Percentiles rank a stretch among this genome's conserved stretches.
These are phyloP conservation scores for Synergus itoensis DNA, from an alignment of 2,888 invertebrate genomes.

Conservation along the genomic window DNA sequence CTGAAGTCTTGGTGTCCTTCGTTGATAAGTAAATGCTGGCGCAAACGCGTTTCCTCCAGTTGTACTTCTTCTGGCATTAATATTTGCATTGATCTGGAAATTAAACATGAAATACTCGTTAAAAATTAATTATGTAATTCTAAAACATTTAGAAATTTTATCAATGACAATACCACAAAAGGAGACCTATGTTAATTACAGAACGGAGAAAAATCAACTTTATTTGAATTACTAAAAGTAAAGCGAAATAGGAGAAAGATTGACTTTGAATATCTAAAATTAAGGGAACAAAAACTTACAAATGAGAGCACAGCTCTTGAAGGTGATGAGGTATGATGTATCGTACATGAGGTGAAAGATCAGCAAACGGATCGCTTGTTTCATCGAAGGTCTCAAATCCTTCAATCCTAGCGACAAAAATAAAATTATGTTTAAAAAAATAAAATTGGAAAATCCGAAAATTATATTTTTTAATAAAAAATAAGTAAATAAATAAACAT, in stretches of 20 bases:
- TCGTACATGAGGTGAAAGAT: constrained; percentile 65
- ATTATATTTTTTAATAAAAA: constrained; percentile 27
- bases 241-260: too few relatives aligned
- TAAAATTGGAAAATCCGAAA: not conserved
- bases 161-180: too few relatives aligned
- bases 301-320: constrained; percentile 61
- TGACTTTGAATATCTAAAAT: not conserved
- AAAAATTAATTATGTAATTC: not conserved
- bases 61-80: constrained; percentile 46
- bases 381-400: constrained; percentile 58
- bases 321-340: constrained; percentile 68
- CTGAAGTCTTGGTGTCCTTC: not conserved
- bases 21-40: constrained; percentile 41
- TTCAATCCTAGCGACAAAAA: constrained; percentile 61
- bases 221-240: too few relatives aligned
- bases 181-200: too few relatives aligned
- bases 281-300: constrained; percentile 61
- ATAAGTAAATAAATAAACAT: not conserved
- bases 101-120: not conserved
- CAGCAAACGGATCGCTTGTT: constrained; percentile 65
- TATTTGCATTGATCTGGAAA: constrained; percentile 44
- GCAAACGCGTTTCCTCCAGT: constrained; percentile 42
- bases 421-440: constrained; percentile 40
- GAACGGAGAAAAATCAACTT: too few relatives aligned
- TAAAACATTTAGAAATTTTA: not conserved